Base-by-base conservation (phyloP, 2,113 vertebrate species). In the Scortum barcoo region DNA sequence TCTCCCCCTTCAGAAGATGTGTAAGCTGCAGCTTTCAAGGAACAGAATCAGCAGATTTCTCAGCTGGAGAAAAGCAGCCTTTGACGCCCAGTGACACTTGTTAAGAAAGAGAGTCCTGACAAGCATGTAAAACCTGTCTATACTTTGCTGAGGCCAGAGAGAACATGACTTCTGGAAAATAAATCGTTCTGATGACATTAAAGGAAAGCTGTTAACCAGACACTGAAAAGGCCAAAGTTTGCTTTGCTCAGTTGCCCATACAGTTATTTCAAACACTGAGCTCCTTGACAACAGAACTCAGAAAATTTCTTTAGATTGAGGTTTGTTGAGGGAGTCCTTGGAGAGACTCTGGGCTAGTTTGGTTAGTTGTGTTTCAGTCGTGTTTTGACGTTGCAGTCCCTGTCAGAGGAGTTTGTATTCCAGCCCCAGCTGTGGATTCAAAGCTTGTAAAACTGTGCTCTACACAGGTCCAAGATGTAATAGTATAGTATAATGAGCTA, bases 21-120 rank as follows among this genome's bases (percentile, higher is more conserved):
- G 92, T 93, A 92, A 92, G 83, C 91, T 76, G 50, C 57, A 51
- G 86, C 78, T 91, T 89, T 89, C 38, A 77, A 84, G 81, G 80
- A 75, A 85, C 72, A 70, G 74, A 92, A 92, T 90, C 84, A 67
- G 82, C 83, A 85, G 86, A 88, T 91, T 92, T 90, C 71, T 71
- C 48, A 57, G 10, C 58, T 74, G 77, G 79, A 73, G 76, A 84
- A 86, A 82, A 78, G n/a, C 76, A 58, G 70, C 60, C 56, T 67
- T 60, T 87, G 78, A 85, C 82, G 71, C 51, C 51, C 48, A 50
- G 77, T 50, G 82, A 86, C 84, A 82, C 68, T 60, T 77, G 54
- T 71, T 76, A 54, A 74, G 3, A 73, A 76, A 70, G 58, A 62
- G 61, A 68, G 30, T 38, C n/a, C 57, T 65, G 53, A 81, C 58